Conservation (phyloP, 2,797 vertebrate genomes). For the Enteromius argenteus region DNA sequence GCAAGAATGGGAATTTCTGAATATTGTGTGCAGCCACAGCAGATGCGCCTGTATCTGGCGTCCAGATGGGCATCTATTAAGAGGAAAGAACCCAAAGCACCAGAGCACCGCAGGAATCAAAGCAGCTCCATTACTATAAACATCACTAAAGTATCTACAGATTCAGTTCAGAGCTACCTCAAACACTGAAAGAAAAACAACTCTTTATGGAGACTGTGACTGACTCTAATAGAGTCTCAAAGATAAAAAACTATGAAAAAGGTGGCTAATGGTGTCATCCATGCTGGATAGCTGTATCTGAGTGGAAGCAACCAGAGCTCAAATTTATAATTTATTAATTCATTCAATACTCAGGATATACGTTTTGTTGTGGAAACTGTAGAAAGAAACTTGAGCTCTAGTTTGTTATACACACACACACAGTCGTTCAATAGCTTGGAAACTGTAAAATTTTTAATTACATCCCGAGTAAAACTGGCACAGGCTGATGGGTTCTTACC, state of each 20-base stretch:
- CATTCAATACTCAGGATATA: too few relatives aligned
- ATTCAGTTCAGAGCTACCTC: background rate
- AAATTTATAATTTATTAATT: background rate
- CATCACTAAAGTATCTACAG: constrained; percentile 22
- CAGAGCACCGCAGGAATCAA: constrained; percentile 37
- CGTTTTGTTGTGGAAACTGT: too few relatives aligned
- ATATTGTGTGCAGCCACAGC: constrained; percentile 55
- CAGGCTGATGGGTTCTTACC: too few relatives aligned
- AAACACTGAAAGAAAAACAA: constrained; percentile 7
- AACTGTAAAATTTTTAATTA: too few relatives aligned
- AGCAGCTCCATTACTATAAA: constrained; percentile 25
- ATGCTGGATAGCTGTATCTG: background rate
- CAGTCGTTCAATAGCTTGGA: too few relatives aligned
- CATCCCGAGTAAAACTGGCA: too few relatives aligned
- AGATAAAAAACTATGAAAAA: background rate
- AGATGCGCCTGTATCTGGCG: constrained; percentile 53
- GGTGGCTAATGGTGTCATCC: background rate
- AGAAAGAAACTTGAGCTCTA: too few relatives aligned
- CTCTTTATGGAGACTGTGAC: background rate
- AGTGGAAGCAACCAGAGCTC: background rate
- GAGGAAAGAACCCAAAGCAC: constrained; percentile 37
- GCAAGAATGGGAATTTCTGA: constrained; percentile 43
- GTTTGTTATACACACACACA: too few relatives aligned
- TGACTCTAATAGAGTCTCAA: background rate
- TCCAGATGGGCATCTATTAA: constrained; percentile 56